phyloP scores from a whole-genome alignment of 1,140 invertebrate genomes.

The Drepana arcuata region DNA sequence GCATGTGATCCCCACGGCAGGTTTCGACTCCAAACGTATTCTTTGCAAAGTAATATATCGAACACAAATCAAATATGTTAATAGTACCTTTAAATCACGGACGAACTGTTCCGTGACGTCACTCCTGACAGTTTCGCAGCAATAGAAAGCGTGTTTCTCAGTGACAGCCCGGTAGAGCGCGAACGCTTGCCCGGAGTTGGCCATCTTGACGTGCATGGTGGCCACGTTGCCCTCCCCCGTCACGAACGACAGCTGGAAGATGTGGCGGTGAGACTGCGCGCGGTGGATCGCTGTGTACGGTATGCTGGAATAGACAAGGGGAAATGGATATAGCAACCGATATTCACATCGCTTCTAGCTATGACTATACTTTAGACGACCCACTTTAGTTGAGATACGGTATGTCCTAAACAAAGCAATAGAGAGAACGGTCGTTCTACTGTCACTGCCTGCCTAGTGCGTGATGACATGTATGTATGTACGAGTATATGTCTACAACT shows the following conservation, averaged over 20 bases:
- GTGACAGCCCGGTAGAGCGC: slow-evolving; percentile 90
- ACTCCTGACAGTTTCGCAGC: slow-evolving; percentile 89
- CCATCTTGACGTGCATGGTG: slow-evolving; percentile 84
- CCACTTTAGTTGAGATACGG: no score
- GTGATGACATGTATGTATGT: no score
- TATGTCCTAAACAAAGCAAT: no score
- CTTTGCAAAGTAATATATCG: no score
- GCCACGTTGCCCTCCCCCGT: slow-evolving; percentile 79
- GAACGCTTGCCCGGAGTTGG: slow-evolving; percentile 82
- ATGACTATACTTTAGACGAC: no score
- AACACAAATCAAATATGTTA: neutral
- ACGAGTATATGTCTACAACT: no score
- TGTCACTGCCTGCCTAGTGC: no score
- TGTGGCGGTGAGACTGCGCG: slow-evolving; percentile 81
- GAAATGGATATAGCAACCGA: no score
- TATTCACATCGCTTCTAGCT: no score
- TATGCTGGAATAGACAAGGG: slow-evolving; percentile 78
- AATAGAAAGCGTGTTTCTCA: slow-evolving; percentile 93
- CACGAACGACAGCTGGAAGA: slow-evolving; percentile 83
- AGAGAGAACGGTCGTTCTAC: no score
- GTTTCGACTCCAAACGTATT: no score
- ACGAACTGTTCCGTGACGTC: slow-evolving; percentile 91
- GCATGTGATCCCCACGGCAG: no score
- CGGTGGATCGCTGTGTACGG: slow-evolving; percentile 87
- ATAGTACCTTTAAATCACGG: slow-evolving; percentile 83